Percentiles rank a stretch among this genome's conserved stretches.
Conservation (phyloP, 2,113 vertebrate species). For the Phrynocephalus versicolor region DNA sequence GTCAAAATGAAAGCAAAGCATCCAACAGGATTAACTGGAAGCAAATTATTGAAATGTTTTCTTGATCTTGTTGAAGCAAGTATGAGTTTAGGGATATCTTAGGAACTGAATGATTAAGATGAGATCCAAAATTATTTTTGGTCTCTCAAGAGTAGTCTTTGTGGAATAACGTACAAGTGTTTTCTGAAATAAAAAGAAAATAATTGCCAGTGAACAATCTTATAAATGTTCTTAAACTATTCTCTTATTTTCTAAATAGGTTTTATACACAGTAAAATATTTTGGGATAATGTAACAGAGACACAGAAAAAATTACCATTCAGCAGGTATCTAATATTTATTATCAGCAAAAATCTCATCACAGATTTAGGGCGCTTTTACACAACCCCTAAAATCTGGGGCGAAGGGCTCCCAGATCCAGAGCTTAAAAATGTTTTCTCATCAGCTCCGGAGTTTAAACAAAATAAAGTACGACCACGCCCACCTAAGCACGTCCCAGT, state of each 20-base stretch:
- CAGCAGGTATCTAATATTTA: neutral
- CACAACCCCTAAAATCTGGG: too few species aligned
- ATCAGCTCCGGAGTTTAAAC: too few species aligned
- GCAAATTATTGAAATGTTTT: neutral
- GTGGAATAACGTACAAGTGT: neutral
- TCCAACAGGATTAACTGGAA: conserved; percentile 23
- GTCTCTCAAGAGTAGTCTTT: neutral
- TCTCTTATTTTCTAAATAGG: neutral
- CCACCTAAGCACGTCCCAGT: too few species aligned
- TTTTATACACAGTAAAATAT: neutral
- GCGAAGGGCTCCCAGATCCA: too few species aligned
- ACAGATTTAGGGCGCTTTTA: too few species aligned
- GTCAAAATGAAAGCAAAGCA: conserved; percentile 18
- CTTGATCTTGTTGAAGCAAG: conserved; percentile 28
- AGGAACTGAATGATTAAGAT: neutral
- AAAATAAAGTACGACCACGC: too few species aligned
- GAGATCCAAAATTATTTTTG: neutral
- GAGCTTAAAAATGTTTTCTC: too few species aligned
- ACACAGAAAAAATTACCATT: neutral
- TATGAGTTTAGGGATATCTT: neutral
- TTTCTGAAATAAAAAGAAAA: conserved; percentile 66
- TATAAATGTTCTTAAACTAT: neutral
- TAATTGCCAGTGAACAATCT: conserved; percentile 22
- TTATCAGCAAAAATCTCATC: neutral
- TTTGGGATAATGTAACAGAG: neutral